Evolutionary conservation across 2,797 vertebrate genomes (phyloP), one percentile per base, ranked within the genome.

Genomic region (Paramormyrops hopkinsi): DNA sequence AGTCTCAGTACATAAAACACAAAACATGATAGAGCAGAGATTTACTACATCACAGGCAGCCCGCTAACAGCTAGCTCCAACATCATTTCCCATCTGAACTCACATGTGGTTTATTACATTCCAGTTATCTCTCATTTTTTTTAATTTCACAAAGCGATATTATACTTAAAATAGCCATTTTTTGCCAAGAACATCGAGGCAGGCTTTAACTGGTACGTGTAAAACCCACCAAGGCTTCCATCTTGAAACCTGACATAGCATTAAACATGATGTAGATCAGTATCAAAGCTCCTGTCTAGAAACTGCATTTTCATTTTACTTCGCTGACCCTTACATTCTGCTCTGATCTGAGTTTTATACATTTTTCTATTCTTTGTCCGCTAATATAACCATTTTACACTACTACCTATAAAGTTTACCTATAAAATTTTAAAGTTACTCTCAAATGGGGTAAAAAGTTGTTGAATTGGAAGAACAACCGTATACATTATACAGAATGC

Each of bases 191-290:
- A 44, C 37, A 29, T 14, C 12, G 4, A 37, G 65, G 11, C 69
- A 76, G 69, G 73, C 17, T 79, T 79, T 79, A 44, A 44, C 37
- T 79, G 73, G 2, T 44, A 8, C 17, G 2, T 79, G 33, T 44
- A n/a, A 41, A 17, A 44, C 37, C 73, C 33, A 79, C 37, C 37
- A 44, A n/a, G 17, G 37, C 73, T 79, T 44, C 73, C 33, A n/a
- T 79, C 73, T 41, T 79, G 73, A 79, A 79, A 79, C 33, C 37
- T 79, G 73, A 79, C 73, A 79, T 79, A 44, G 17, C 73, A 79
- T 79, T n/a, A 79, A 79, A 79, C 17, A 44, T 79, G 33, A 79
- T 44, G 17, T 41, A 79, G 73, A 79, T 79, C 37, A 79, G 37
- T 44, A n/a, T 79, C 37, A n/a, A 79, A 79, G 73, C 73, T 79